Evolutionary conservation across 2,797 vertebrate species (phyloP).

Genomic region (Kryptolebias ocellatus): DNA sequence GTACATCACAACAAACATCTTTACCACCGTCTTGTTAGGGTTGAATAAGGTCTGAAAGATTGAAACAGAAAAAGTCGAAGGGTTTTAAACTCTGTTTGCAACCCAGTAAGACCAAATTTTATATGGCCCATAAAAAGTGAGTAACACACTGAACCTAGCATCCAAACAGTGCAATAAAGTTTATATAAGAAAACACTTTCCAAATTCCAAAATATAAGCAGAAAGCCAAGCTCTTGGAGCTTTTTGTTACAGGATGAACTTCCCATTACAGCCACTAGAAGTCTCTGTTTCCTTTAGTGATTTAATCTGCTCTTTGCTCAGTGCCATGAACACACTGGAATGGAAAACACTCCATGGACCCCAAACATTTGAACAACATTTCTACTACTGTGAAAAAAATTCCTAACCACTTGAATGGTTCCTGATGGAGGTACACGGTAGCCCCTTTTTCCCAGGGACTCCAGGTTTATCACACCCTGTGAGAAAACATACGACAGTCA

Average conservation of each 20-base stretch:
- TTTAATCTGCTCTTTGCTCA: slow-evolving; percentile 57
- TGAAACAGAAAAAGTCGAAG: slow-evolving; percentile 6
- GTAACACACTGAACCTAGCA: background rate
- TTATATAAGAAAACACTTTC: background rate
- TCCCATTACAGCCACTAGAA: slow-evolving; percentile 67
- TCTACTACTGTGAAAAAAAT: slow-evolving; percentile 1
- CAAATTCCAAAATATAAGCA: background rate
- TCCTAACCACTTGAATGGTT: slow-evolving; percentile 99
- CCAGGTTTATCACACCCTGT: slow-evolving; percentile 98
- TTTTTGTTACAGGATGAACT: background rate
- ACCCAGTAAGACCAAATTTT: background rate
- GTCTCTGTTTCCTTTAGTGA: slow-evolving; percentile 45
- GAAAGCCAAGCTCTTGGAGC: background rate
- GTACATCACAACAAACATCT: slow-evolving; percentile 99
- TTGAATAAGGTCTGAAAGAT: slow-evolving; percentile 98
- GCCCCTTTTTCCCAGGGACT: slow-evolving; percentile 97
- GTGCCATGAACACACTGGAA: slow-evolving; percentile 6
- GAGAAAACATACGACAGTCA: slow-evolving; percentile 39
- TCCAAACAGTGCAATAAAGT: background rate
- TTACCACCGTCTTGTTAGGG: slow-evolving; percentile 99
- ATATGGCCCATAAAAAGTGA: background rate
- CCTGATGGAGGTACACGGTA: slow-evolving; percentile 99
- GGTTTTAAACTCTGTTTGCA: slow-evolving; percentile 12
- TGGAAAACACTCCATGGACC: slow-evolving; percentile 6
- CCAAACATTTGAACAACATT: slow-evolving; percentile 7